Evolutionary conservation across 64 coral and sea anemone genomes (phyloP).

Genomic region (Anthopleura sola): DNA sequence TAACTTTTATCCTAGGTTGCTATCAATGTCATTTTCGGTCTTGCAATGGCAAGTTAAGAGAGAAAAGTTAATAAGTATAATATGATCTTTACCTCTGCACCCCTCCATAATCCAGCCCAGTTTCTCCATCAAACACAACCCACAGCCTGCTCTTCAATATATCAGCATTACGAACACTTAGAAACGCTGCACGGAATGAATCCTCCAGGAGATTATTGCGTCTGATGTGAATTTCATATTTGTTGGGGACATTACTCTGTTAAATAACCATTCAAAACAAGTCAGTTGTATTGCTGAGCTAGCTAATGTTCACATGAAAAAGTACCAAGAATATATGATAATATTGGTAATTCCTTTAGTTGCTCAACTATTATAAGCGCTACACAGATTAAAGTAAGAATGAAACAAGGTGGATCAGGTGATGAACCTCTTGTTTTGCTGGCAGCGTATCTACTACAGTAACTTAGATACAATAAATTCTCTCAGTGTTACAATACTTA

Average conservation of each 20-base stretch:
- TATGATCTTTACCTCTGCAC: conserved; percentile 95
- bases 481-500: conserved; percentile 70
- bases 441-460: too few relatives aligned
- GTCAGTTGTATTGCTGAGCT: not conserved
- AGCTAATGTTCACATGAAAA: not conserved
- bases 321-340: too few relatives aligned
- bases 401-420: too few relatives aligned
- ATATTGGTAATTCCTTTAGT: too few relatives aligned
- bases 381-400: too few relatives aligned
- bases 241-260: conserved; percentile 94
- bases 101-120: conserved; percentile 96
- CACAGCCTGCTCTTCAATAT: conserved; percentile 85
- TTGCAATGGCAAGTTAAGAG: too few relatives aligned
- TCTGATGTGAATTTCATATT: conserved; percentile 93
- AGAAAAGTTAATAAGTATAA: too few relatives aligned
- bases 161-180: conserved; percentile 67
- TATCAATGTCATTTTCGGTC: not conserved
- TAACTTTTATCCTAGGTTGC: not conserved
- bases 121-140: conserved; percentile 98
- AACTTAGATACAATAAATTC: not conserved
- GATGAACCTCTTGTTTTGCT: too few relatives aligned
- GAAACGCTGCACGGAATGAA: conserved; percentile 82
- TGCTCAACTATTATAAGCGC: too few relatives aligned
- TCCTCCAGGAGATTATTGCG: conserved; percentile 83
- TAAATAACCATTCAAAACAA: not conserved